Evolutionary conservation across 2,797 vertebrate genomes (phyloP).

Genomic region (Loriculus beryllinus): DNA sequence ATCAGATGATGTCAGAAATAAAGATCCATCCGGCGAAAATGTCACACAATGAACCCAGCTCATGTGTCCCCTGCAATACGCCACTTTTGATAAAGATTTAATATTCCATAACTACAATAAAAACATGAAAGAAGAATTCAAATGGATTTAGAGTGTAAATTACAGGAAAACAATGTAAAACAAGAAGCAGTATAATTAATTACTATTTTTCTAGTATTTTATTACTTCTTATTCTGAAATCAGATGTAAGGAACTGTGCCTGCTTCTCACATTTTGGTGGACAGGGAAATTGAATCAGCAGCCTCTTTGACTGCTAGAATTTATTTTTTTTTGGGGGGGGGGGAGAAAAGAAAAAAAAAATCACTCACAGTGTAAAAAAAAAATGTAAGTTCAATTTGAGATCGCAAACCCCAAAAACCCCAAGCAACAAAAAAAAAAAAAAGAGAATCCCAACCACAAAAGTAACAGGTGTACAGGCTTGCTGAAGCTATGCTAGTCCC

Average conservation of each 20-base stretch:
- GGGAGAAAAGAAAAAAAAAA: neutral
- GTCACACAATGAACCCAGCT: conserved; percentile 93
- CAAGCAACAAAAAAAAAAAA: neutral
- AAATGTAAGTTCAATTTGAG: neutral
- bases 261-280: neutral
- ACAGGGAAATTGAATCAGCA: neutral
- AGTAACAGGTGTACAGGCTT: neutral
- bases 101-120: conserved; percentile 88
- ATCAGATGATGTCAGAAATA: conserved; percentile 92
- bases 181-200: neutral
- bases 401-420: neutral
- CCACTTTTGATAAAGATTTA: conserved; percentile 84
- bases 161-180: neutral
- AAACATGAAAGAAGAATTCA: conserved; percentile 32
- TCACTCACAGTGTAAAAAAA: neutral
- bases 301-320: neutral
- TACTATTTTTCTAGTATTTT: neutral
- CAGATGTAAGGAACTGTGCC: neutral
- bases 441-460: accelerated
- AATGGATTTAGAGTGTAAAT: neutral
- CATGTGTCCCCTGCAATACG: conserved; percentile 92
- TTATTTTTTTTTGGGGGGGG: too few species aligned
- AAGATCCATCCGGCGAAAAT: conserved; percentile 91
- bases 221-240: neutral
- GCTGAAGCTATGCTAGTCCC: neutral